Conservation (phyloP, 1,140 invertebrate genomes). For the Palaemon carinicauda region DNA sequence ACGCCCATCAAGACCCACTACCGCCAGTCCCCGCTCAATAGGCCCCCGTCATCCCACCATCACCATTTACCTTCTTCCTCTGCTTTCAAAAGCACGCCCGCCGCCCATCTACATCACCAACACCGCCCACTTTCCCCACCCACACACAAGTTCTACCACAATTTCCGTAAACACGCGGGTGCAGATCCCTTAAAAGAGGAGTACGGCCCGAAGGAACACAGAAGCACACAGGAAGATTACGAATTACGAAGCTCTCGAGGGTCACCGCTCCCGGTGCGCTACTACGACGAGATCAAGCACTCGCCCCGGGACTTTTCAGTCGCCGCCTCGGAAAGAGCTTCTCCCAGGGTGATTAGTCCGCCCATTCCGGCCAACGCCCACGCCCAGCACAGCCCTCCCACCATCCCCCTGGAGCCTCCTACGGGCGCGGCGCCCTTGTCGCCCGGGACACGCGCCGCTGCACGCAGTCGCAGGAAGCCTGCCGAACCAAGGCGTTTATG, state of each 20-base stretch:
- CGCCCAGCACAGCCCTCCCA: not conserved
- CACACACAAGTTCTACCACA: conserved; percentile 47
- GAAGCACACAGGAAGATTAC: too few species aligned
- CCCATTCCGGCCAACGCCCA: not conserved
- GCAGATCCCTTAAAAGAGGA: not conserved
- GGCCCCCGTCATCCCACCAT: not conserved
- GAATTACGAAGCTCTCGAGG: not conserved
- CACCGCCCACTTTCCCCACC: not conserved
- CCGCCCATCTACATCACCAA: not conserved
- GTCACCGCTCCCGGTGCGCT: not conserved
- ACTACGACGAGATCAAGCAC: not conserved
- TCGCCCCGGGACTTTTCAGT: conserved; percentile 23
- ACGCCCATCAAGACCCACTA: conserved; percentile 68
- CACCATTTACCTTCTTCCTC: not conserved
- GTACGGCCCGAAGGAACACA: too few species aligned
- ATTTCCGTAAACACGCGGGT: conserved; percentile 53
- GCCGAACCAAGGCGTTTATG: conserved; percentile 74
- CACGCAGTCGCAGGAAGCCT: conserved; percentile 74
- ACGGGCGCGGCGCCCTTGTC: conserved; percentile 38
- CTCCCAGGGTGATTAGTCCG: not conserved
- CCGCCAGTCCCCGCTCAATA: not conserved
- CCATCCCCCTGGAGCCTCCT: conserved; percentile 31
- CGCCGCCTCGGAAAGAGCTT: not conserved
- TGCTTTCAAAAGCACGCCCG: not conserved
- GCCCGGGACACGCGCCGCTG: conserved; percentile 62